A percentile compares a stretch with the other conserved stretches of the same genome.
phyloP scores from a whole-genome alignment of 92 coral and sea anemone species.

The Epizoanthus stellaris region DNA sequence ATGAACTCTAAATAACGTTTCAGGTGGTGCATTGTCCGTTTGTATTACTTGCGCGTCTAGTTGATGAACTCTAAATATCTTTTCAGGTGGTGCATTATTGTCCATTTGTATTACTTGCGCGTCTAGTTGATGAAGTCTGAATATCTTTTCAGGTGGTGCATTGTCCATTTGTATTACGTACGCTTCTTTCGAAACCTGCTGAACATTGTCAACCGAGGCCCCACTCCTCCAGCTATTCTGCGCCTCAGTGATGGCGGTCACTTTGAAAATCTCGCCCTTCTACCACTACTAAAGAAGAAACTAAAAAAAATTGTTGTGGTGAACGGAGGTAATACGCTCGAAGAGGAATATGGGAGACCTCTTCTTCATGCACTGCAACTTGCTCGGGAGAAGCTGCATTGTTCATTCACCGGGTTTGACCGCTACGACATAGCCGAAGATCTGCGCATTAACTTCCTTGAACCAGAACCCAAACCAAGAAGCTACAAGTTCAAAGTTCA shows the following conservation, averaged over 20 bases:
- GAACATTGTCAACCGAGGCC: conserved; percentile 58
- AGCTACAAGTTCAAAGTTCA: conserved; percentile 65
- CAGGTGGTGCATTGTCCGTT: too few species aligned
- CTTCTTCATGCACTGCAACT: conserved; percentile 65
- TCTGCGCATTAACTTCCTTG: conserved; percentile 51
- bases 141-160: conserved; percentile 64
- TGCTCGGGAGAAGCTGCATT: conserved; percentile 76
- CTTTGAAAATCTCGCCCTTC: conserved; percentile 77
- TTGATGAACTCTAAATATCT: background rate
- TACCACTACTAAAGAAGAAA: conserved; percentile 69
- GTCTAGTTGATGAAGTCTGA: too few species aligned
- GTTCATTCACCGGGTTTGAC: conserved; percentile 70
- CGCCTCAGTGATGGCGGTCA: conserved; percentile 86
- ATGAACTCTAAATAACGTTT: too few species aligned
- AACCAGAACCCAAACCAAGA: conserved; percentile 46
- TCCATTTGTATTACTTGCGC: conserved; percentile 69
- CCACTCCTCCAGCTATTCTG: conserved; percentile 68
- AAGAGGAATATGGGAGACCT: conserved; percentile 47
- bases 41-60: too few species aligned
- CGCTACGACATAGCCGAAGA: conserved; percentile 72
- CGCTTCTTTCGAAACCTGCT: conserved; percentile 74
- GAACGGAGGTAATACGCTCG: conserved; percentile 66
- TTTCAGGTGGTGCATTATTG: conserved; percentile 68
- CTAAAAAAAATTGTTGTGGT: conserved; percentile 67
- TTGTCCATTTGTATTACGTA: conserved; percentile 61